These are phyloP conservation scores for Pristis pectinata DNA, from an alignment of 2,797 vertebrate genomes.

Conservation along the genomic window DNA sequence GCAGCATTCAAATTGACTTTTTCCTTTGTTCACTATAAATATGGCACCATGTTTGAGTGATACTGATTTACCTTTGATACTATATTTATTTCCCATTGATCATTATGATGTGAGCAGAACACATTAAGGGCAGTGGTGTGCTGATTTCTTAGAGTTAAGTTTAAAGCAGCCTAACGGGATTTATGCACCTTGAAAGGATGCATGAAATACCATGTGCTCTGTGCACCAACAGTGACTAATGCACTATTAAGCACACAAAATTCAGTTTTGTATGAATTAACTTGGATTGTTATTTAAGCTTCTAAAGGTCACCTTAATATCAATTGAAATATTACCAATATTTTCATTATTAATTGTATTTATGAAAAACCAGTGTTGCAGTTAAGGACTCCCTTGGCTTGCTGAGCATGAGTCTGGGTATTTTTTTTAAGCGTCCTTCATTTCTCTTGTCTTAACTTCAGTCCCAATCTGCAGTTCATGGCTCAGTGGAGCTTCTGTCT, in stretches of 20 bases:
- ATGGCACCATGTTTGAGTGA: neutral
- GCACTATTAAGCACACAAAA: neutral
- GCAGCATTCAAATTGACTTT: neutral
- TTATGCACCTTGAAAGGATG: conserved; percentile 1
- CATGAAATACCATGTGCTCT: neutral
- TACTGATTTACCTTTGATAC: neutral
- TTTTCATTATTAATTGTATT: neutral
- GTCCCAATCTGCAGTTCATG: conserved; percentile 46
- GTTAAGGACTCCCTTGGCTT: conserved; percentile 51
- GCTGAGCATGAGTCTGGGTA: conserved; percentile 49
- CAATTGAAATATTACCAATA: neutral
- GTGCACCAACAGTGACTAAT: conserved; percentile 19
- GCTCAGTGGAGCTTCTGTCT: conserved; percentile 51
- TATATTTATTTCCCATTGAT: neutral
- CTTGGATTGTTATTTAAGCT: neutral
- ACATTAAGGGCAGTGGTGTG: neutral
- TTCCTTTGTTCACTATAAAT: neutral
- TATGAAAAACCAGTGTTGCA: conserved; percentile 47
- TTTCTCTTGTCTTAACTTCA: conserved; percentile 44
- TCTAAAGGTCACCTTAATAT: neutral
- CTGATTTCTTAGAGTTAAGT: neutral
- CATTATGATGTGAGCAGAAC: neutral
- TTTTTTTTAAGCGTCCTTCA: conserved; percentile 50
- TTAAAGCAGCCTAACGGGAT: neutral
- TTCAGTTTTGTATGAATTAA: neutral